A percentile compares a stretch with the other conserved stretches of the same genome.
phyloP scores from a whole-genome alignment of 2,113 vertebrate species.

The Bettongia penicillata region DNA sequence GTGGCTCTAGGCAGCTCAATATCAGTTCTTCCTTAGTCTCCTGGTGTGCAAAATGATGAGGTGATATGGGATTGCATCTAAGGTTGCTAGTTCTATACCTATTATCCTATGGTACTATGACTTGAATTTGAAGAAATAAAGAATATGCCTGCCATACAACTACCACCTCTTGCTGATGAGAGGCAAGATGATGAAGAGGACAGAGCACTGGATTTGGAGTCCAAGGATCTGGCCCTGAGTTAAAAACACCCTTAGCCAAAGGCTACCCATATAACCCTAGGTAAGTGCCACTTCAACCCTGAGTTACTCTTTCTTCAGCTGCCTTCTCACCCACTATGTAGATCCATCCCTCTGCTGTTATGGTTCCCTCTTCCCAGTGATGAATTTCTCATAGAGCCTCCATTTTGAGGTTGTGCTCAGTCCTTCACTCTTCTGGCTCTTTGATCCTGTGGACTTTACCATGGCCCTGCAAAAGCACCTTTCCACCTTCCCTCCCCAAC shows the following conservation, averaged over 20 bases:
- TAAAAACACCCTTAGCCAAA: too few relatives aligned
- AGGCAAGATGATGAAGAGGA: not conserved
- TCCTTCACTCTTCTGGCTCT: not conserved
- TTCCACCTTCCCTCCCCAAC: not conserved
- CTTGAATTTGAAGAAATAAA: not conserved
- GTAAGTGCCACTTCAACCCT: not conserved
- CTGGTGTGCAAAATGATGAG: not conserved
- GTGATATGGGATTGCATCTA: too few relatives aligned
- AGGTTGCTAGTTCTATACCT: too few relatives aligned
- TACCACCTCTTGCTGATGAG: not conserved
- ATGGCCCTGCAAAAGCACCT: not conserved
- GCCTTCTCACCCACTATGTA: not conserved
- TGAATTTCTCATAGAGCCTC: not conserved
- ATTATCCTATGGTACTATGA: not conserved
- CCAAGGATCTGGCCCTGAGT: not conserved
- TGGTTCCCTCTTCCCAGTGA: not conserved
- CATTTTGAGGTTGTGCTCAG: not conserved
- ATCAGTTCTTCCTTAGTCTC: not conserved
- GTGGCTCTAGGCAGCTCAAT: not conserved
- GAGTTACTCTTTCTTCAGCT: not conserved
- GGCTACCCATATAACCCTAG: not conserved
- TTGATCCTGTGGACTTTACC: not conserved
- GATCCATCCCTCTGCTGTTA: not conserved
- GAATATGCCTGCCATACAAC: not conserved
- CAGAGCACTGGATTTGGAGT: not conserved